phyloP scores from a whole-genome alignment of 2,113 vertebrate species.

The Saccopteryx bilineata region DNA sequence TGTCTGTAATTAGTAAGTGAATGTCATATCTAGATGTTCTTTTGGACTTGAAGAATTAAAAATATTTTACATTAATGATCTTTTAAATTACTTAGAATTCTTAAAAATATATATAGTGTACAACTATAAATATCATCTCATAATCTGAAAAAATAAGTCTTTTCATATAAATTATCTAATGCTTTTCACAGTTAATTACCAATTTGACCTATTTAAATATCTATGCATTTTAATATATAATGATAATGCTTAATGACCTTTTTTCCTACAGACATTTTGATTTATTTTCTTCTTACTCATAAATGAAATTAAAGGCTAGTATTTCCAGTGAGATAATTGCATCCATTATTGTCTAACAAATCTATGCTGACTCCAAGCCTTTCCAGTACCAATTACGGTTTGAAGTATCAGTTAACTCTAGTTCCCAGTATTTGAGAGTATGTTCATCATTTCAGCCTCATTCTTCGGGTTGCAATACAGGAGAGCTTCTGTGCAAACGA shows the following conservation, averaged over 20 bases:
- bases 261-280: conserved; percentile 16
- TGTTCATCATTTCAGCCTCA: not conserved
- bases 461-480: not conserved
- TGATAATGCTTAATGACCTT: conserved; percentile 1
- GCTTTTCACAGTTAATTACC: not conserved
- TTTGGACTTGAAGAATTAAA: not conserved
- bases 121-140: not conserved
- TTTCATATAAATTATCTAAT: not conserved
- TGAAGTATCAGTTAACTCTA: not conserved
- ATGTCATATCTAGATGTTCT: not conserved
- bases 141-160: not conserved
- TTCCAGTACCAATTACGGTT: not conserved
- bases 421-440: not conserved
- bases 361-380: not conserved
- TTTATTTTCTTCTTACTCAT: not conserved
- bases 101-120: not conserved
- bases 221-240: not conserved
- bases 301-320: conserved; percentile 4
- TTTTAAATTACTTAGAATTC: not conserved
- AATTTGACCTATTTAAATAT: not conserved
- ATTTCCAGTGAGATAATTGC: not conserved
- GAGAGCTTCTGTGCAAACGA: not conserved
- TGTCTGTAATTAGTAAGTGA: not conserved
- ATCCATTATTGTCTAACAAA: not conserved
- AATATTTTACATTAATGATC: not conserved